Evolutionary conservation across 2,888 invertebrate species (phyloP).

Genomic region (Lycophotia porphyrea): DNA sequence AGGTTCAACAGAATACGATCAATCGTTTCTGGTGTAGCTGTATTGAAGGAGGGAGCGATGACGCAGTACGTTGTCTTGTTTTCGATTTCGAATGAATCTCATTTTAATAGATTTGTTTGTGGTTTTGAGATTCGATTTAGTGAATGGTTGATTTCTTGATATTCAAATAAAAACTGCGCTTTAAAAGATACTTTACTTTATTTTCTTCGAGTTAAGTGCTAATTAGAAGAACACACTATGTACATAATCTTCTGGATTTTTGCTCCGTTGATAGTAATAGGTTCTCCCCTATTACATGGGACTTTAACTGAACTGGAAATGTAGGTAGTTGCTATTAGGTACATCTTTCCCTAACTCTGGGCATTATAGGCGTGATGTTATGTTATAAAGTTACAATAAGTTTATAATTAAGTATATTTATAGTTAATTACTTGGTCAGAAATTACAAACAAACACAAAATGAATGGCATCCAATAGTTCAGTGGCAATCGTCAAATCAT

Average conservation of each 20-base stretch:
- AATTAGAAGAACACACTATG: background rate
- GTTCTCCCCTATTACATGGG: too few species aligned
- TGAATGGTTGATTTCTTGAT: background rate
- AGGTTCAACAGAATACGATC: slow-evolving; percentile 1
- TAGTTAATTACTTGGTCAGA: background rate
- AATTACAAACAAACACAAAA: background rate
- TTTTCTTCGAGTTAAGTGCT: background rate
- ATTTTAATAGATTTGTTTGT: background rate
- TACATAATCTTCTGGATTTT: too few species aligned
- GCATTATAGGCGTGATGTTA: too few species aligned
- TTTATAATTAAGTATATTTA: too few species aligned
- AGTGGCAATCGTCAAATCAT: background rate
- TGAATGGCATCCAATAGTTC: background rate
- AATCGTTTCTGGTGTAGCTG: background rate
- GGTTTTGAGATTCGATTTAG: background rate
- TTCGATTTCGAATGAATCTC: background rate
- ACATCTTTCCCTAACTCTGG: too few species aligned
- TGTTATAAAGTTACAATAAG: too few species aligned
- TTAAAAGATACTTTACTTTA: background rate
- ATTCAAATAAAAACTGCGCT: background rate
- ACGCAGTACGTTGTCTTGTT: background rate
- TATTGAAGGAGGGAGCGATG: background rate
- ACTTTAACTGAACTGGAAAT: too few species aligned
- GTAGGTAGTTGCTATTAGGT: too few species aligned
- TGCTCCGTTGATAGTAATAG: too few species aligned